A percentile compares a stretch with the other conserved stretches of the same genome.
These are phyloP conservation scores for Phataginus tetradactyla DNA, from an alignment of 2,797 vertebrate genomes.

Conservation along the genomic window DNA sequence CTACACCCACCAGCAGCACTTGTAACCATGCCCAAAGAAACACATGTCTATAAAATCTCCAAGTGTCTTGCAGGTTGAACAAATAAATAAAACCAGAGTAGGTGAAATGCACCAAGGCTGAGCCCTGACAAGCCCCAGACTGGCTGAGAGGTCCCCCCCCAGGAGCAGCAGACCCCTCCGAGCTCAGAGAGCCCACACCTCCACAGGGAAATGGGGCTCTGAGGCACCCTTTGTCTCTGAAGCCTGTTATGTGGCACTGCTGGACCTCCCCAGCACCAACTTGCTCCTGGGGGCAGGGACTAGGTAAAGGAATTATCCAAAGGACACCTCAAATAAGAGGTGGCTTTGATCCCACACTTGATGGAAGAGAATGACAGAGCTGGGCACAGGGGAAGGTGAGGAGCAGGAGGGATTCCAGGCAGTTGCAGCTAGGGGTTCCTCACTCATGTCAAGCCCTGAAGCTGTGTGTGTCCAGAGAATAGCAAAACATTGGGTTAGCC, in stretches of 20 bases:
- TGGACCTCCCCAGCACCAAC: background rate
- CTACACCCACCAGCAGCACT: background rate
- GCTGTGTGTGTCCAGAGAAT: background rate
- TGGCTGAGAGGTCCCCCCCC: background rate
- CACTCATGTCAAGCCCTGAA: background rate
- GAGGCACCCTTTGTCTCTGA: background rate
- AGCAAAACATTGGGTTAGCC: background rate
- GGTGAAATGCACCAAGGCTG: background rate
- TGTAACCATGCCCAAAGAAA: background rate
- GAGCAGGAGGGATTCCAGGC: background rate
- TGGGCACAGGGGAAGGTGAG: background rate
- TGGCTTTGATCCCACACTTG: background rate
- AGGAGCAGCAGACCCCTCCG: background rate
- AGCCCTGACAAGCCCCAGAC: too few species aligned
- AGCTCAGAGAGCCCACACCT: background rate
- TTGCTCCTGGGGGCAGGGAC: background rate
- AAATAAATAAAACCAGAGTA: background rate
- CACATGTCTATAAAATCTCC: background rate
- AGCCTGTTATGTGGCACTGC: background rate
- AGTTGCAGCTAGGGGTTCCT: background rate
- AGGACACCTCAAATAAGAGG: background rate
- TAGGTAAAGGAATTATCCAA: background rate
- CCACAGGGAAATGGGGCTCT: background rate
- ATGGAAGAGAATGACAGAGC: background rate
- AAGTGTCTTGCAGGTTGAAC: background rate